These are phyloP conservation scores for Dreissena rostriformis DNA, from an alignment of 1,140 invertebrate species.

Conservation along the genomic window DNA sequence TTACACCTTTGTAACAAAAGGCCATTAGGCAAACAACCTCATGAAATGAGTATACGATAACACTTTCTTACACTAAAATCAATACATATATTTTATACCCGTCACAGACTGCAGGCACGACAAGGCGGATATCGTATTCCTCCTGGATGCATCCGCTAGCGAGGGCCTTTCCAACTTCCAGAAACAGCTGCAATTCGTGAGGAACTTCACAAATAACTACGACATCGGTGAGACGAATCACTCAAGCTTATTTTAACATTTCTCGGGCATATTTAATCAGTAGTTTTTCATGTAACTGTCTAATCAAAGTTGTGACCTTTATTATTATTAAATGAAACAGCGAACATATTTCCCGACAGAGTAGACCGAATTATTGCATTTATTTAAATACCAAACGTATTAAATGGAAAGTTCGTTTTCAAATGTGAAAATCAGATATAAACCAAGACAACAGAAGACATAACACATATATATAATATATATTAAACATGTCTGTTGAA, in stretches of 20 bases:
- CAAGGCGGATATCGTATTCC: constrained; percentile 63
- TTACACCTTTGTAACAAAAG: too few relatives aligned
- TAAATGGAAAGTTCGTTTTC: too few relatives aligned
- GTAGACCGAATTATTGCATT: too few relatives aligned
- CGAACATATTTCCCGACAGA: neutral
- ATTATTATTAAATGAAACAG: neutral
- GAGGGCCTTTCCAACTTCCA: constrained; percentile 59
- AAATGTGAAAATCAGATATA: too few relatives aligned
- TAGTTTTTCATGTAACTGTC: neutral
- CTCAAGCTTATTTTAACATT: neutral
- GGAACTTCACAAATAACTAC: constrained; percentile 27
- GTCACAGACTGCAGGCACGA: constrained; percentile 48
- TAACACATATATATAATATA: too few relatives aligned
- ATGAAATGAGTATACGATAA: too few relatives aligned
- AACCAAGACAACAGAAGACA: too few relatives aligned
- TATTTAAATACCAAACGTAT: too few relatives aligned
- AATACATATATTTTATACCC: too few relatives aligned
- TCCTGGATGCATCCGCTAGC: constrained; percentile 63
- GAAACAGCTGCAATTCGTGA: constrained; percentile 59
- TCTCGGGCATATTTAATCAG: neutral
- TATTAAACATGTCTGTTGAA: too few relatives aligned
- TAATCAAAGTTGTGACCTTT: neutral
- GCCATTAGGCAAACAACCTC: too few relatives aligned
- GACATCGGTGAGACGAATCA: constrained; percentile 13
- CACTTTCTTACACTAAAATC: too few relatives aligned